A percentile compares a stretch with the other conserved stretches of the same genome.
Evolutionary conservation across 2,113 vertebrate genomes (phyloP).

Genomic region (Tragelaphus scriptus): DNA sequence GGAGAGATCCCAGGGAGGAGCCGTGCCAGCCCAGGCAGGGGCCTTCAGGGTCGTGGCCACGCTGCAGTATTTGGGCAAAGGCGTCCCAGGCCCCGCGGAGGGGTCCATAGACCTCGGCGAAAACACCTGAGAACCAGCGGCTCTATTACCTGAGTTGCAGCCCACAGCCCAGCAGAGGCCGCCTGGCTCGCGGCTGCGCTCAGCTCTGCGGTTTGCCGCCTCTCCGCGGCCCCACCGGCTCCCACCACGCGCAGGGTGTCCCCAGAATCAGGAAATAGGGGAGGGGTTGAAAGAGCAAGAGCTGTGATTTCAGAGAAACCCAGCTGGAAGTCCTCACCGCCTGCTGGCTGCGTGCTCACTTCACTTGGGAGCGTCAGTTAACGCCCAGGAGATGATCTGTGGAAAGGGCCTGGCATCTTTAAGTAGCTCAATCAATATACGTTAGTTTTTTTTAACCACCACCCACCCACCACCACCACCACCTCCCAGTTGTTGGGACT

Average conservation of each 20-base stretch:
- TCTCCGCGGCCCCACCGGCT: not conserved
- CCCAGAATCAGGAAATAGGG: not conserved
- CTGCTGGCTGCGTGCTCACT: not conserved
- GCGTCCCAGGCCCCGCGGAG: not conserved
- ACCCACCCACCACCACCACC: not conserved
- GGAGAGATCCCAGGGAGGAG: not conserved
- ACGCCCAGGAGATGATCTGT: not conserved
- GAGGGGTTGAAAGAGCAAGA: not conserved
- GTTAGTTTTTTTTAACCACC: not conserved
- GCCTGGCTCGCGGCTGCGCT: not conserved
- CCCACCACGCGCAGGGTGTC: not conserved
- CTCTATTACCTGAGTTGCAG: not conserved
- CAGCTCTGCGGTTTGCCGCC: not conserved
- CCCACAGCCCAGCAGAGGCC: not conserved
- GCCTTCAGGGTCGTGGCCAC: constrained; percentile 34
- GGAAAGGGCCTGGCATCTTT: not conserved
- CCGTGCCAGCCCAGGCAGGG: not conserved
- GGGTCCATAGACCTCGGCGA: constrained; percentile 43
- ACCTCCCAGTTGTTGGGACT: not conserved
- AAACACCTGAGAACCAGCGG: constrained; percentile 51
- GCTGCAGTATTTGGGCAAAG: constrained; percentile 69
- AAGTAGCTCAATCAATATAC: not conserved
- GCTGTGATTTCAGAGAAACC: not conserved
- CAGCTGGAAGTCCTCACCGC: not conserved
- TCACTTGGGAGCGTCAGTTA: not conserved